These are phyloP conservation scores for Theocolax elegans DNA, from an alignment of 1,140 invertebrate genomes.

Conservation along the genomic window DNA sequence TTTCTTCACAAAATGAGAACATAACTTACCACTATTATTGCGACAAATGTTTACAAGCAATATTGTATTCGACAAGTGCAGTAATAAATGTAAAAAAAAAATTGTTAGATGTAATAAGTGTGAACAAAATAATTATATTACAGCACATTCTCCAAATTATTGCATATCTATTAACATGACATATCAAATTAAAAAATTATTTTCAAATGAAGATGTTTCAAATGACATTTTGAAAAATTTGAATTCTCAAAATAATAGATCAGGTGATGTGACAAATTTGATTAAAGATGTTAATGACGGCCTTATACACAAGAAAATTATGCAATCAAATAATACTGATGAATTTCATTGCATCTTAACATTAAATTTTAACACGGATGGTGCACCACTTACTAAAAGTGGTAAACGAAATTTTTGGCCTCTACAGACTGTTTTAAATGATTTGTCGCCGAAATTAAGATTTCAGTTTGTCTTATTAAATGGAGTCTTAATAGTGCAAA, in stretches of 20 bases:
- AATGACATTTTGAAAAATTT: too few species aligned
- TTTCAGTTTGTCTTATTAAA: conserved; percentile 29
- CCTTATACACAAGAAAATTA: not conserved
- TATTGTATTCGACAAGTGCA: too few species aligned
- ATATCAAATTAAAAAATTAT: not conserved
- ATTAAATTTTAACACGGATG: conserved; percentile 14
- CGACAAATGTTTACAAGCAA: too few species aligned
- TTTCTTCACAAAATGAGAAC: too few species aligned
- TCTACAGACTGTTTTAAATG: conserved; percentile 35
- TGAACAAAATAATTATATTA: not conserved
- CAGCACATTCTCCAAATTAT: not conserved
- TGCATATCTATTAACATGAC: not conserved
- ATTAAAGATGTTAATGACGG: not conserved
- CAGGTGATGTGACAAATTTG: not conserved
- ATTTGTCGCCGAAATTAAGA: not conserved
- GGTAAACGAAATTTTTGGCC: conserved; percentile 37
- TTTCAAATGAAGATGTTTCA: not conserved
- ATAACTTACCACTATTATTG: too few species aligned
- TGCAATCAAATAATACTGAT: not conserved
- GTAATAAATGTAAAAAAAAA: too few species aligned
- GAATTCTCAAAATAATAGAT: not conserved
- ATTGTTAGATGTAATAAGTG: too few species aligned
- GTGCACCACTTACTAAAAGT: conserved; percentile 39
- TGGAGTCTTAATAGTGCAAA: conserved; percentile 14
- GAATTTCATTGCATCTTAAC: not conserved